These are phyloP conservation scores for Geopemphigus sp. DNA, from an alignment of 1,140 invertebrate genomes.

Conservation along the genomic window DNA sequence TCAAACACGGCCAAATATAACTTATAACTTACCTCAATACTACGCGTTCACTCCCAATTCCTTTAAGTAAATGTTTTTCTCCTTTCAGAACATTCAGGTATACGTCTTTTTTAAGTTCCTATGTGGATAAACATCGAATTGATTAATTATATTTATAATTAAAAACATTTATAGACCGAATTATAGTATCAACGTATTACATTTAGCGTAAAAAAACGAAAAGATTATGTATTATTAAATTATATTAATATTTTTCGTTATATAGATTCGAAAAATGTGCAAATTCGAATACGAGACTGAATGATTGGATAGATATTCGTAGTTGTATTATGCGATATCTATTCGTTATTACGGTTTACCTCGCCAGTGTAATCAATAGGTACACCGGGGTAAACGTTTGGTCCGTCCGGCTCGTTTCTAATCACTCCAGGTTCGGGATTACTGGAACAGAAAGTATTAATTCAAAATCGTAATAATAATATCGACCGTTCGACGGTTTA, in stretches of 20 bases:
- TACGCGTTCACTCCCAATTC: conserved; percentile 45
- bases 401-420: conserved; percentile 52
- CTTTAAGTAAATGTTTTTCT: conserved; percentile 14
- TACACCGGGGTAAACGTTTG: conserved; percentile 51
- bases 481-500: not conserved
- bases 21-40: conserved; percentile 41
- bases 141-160: not conserved
- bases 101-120: conserved; percentile 46
- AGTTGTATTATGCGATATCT: no score
- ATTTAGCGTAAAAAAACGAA: no score
- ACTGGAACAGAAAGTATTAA: conserved; percentile 12
- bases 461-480: not conserved
- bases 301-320: no score
- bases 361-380: conserved; percentile 51
- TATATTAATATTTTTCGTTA: no score
- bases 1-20: not conserved
- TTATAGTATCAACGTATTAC: no score
- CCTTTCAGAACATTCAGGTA: conserved; percentile 42
- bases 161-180: no score
- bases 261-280: no score
- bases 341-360: conserved; percentile 15
- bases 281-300: no score
- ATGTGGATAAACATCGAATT: conserved; percentile 51
- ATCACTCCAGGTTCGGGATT: conserved; percentile 50
- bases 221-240: no score